phyloP scores from a whole-genome alignment of 2,113 vertebrate species.

The Amphilophus citrinellus region DNA sequence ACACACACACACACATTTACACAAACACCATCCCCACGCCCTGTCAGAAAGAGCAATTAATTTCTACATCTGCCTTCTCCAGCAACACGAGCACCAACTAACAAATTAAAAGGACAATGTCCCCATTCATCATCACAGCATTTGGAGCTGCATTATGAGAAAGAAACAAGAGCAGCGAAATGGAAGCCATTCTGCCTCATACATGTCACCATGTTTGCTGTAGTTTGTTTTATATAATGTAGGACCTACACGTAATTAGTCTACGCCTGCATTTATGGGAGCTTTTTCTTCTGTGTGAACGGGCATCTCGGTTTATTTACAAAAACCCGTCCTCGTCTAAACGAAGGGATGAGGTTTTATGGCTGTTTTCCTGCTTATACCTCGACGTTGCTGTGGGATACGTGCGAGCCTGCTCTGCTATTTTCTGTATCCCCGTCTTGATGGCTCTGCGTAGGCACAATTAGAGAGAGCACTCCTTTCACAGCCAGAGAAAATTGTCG shows the following conservation, averaged over 20 bases:
- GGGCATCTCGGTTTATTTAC: slow-evolving; percentile 11
- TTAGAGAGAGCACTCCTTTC: slow-evolving; percentile 78
- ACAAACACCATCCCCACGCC: slow-evolving; percentile 19
- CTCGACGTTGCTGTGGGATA: slow-evolving; percentile 39
- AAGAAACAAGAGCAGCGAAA: slow-evolving; percentile 27
- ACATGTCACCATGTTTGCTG: slow-evolving; percentile 23
- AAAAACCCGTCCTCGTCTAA: neutral
- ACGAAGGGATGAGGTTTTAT: slow-evolving; percentile 30
- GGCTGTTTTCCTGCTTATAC: slow-evolving; percentile 45
- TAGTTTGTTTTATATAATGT: slow-evolving; percentile 37
- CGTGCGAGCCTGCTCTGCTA: slow-evolving; percentile 43
- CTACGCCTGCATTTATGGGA: slow-evolving; percentile 2
- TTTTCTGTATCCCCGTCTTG: slow-evolving; percentile 61
- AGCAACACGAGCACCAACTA: slow-evolving; percentile 62
- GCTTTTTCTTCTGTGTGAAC: slow-evolving; percentile 15
- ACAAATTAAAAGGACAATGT: slow-evolving; percentile 70
- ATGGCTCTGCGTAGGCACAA: slow-evolving; percentile 70
- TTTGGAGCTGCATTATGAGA: slow-evolving; percentile 38
- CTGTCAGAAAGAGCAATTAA: slow-evolving; percentile 74
- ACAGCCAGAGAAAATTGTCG: slow-evolving; percentile 80
- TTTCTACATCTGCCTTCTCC: slow-evolving; percentile 76
- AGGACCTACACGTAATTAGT: slow-evolving; percentile 44
- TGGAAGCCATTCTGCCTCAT: slow-evolving; percentile 28
- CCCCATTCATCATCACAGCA: slow-evolving; percentile 57
- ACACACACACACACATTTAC: slow-evolving; percentile 26